phyloP scores from a whole-genome alignment of 2,797 vertebrate genomes.

The Sebastolobus altivelis region DNA sequence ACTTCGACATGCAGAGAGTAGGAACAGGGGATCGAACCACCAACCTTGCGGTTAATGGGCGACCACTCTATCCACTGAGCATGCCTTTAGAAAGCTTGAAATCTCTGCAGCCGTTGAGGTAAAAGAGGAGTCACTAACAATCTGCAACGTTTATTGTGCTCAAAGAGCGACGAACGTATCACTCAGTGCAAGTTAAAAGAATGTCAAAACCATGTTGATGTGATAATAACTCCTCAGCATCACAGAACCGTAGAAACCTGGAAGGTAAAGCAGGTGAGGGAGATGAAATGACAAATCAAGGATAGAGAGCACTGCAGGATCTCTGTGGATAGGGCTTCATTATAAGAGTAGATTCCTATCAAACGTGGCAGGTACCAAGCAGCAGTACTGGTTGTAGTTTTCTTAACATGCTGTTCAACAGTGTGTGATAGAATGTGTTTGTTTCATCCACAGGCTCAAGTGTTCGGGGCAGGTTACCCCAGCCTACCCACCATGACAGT shows the following conservation, averaged over 20 bases:
- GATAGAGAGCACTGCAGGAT: background rate
- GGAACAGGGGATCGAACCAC: no score
- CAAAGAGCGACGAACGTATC: background rate
- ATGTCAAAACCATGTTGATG: background rate
- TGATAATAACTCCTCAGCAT: background rate
- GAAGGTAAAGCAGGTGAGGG: background rate
- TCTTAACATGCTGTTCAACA: background rate
- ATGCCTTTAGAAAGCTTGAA: background rate
- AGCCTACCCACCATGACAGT: slow-evolving; percentile 94
- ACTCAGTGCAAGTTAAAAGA: background rate
- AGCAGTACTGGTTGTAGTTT: background rate
- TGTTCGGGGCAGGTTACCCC: slow-evolving; percentile 95
- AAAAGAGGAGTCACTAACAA: background rate
- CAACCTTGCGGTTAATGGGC: no score
- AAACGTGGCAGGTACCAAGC: background rate
- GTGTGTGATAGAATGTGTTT: slow-evolving; percentile 11
- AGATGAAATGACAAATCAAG: background rate
- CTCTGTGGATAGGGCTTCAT: background rate
- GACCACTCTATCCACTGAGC: no score
- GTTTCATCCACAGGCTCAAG: slow-evolving; percentile 81
- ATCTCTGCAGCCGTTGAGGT: background rate
- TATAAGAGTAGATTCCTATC: background rate
- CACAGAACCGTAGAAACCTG: background rate
- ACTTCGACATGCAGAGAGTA: no score
- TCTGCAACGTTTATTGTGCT: background rate